Percentiles rank a stretch among this genome's conserved stretches.
Conservation (phyloP, 2,888 invertebrate species). For the Caenorhabditis sp. region DNA sequence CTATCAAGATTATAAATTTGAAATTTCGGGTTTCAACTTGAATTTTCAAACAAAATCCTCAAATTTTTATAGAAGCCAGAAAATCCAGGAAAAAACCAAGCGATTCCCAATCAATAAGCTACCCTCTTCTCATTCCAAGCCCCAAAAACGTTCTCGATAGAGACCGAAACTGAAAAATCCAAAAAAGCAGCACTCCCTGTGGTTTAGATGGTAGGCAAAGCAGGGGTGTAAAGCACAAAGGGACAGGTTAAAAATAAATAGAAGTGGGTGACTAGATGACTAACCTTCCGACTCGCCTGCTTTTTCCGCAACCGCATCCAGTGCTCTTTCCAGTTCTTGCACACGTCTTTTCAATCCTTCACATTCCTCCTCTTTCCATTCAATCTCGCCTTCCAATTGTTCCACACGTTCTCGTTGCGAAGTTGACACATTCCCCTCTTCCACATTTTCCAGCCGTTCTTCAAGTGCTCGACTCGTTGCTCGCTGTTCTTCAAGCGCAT, state of each 20-base stretch:
- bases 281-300: slow-evolving; percentile 35
- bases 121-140: too few species aligned
- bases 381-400: slow-evolving; percentile 46
- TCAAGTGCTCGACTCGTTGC: slow-evolving; percentile 37
- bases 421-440: slow-evolving; percentile 6
- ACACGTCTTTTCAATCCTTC: slow-evolving; percentile 42
- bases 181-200: neutral
- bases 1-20: too few species aligned
- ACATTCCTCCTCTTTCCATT: slow-evolving; percentile 52
- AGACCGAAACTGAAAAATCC: neutral
- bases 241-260: neutral
- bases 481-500: slow-evolving; percentile 38
- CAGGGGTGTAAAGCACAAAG: neutral
- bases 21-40: too few species aligned
- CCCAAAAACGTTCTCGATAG: neutral
- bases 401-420: slow-evolving; percentile 21
- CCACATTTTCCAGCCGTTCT: slow-evolving; percentile 29
- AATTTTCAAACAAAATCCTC: too few species aligned
- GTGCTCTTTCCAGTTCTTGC: slow-evolving; percentile 37
- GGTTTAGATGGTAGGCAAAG: slow-evolving; percentile 4
- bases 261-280: slow-evolving; percentile 1
- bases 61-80: too few species aligned
- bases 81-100: too few species aligned
- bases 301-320: slow-evolving; percentile 34
- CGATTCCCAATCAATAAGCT: too few species aligned